Conservation (phyloP, 2,888 invertebrate species). For the Habrosyne pyritoides region DNA sequence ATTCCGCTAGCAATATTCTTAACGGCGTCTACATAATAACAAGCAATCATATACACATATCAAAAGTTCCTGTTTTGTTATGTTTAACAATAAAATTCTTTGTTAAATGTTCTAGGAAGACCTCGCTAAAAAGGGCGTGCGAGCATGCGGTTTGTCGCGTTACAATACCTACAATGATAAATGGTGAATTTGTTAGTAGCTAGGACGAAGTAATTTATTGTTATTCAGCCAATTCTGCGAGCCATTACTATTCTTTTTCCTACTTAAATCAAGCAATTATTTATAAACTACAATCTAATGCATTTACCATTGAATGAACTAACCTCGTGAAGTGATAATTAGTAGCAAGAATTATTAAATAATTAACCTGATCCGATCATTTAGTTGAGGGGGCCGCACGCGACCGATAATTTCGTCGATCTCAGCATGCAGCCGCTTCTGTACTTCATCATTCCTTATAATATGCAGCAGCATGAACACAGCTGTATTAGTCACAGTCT, state of each 20-base stretch:
- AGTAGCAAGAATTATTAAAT: background rate
- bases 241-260: background rate
- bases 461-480: slow-evolving; percentile 84
- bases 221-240: background rate
- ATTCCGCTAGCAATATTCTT: too few species aligned
- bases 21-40: too few species aligned
- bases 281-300: background rate
- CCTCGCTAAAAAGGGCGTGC: background rate
- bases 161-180: background rate
- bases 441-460: slow-evolving; percentile 82
- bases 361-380: slow-evolving; percentile 79
- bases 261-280: background rate
- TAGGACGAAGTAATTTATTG: background rate
- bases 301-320: background rate
- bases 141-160: background rate
- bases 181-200: background rate
- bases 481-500: slow-evolving; percentile 87
- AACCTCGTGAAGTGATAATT: slow-evolving; percentile 1
- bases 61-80: background rate
- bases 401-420: slow-evolving; percentile 84
- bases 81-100: background rate
- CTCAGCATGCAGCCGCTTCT: slow-evolving; percentile 83
- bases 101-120: background rate
- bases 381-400: slow-evolving; percentile 77
- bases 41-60: background rate